Base-by-base conservation (phyloP, 2,113 vertebrate genomes). In the Lepus europaeus region DNA sequence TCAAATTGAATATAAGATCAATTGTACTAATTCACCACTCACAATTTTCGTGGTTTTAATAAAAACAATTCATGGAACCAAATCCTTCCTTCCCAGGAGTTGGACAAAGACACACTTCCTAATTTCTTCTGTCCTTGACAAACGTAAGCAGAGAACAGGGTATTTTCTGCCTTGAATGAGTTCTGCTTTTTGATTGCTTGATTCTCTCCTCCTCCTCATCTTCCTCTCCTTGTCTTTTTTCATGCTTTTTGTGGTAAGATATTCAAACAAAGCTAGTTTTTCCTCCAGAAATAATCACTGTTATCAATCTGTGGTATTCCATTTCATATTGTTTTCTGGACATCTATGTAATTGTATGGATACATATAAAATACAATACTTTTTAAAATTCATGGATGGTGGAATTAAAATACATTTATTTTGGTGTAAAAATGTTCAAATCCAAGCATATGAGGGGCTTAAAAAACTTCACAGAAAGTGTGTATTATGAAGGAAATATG, bases 31-130 rank as follows among this genome's bases (percentile, higher is more conserved):
- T 87, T 90, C 14, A 69, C 20, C 70, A 69, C 33, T 49, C 33
- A 87, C 14, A 95, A 87, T 31, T 56, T 81, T 14, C 92, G 66
- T 27, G 76, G 14, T 70, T 92, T n/a, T 53, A 78, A 93, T 61
- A 74, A 81, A 93, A 92, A 90, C 68, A 93, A 94, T 89, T 87
- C 25, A 79, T 39, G 56, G 92, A 92, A 81, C 16, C 8, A 79
- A 95, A 79, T 85, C 27, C 8, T 49, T 80, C 70, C 66, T 95
- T 72, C 23, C 25, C 19, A 91, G 27, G 45, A 61, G 36, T 63
- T 74, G 68, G 77, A 90, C 72, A 84, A 93, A 97, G 25, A 69
- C 8, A 61, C 23, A 80, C 13, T 80, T 91, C 0, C 13, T 45
- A 51, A 68, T 92, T 91, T 93, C 25, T 89, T 96, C 84, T 84